Evolutionary conservation across 2,888 invertebrate genomes (phyloP), one percentile per base, ranked within the genome.

Genomic region (Drosophila putrida): DNA sequence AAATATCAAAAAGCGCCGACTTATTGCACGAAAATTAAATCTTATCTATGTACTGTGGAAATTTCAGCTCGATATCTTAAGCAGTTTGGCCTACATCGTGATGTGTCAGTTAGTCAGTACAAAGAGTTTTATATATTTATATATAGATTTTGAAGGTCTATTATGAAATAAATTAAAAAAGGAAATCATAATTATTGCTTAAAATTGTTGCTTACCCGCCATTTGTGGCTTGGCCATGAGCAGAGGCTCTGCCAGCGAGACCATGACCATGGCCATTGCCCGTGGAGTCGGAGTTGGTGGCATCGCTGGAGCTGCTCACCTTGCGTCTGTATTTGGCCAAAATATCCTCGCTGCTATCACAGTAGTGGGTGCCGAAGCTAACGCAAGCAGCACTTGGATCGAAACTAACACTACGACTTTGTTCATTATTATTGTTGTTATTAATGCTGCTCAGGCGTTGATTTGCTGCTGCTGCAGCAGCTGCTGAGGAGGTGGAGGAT

Each of bases 271-370:
- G 74, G 8, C 90, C 90, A 65, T 91, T 91, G 47, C 92, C 92
- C 0, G 91, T 90, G 20, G 93, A 93, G 66, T 92, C 92, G 0
- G 93, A 93, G 63, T 92, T 92, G 28, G 92, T 92, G 4, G 94
- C 93, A 62, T 93, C 93, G 77, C 93, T 94, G 35, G 93, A 93
- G 57, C 93, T 94, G 15, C 93, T 93, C 71, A 94, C 94, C 61
- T 94, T 94, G 91, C 95, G 95, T 78, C 98, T 94, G 93, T 99
- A 99, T 93, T 98, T 99, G 43, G 97, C 98, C 78, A 99, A 94
- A 90, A 99, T 99, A 90, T 98, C 98, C 89, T 98, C 98, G 0
- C 96, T 96, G 36, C 95, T 95, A 93, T 98, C 98, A 89, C 92
- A 92, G 81, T 93, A 91, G 0, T 80, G 76, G 49, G 57, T 58